phyloP scores from a whole-genome alignment of 2,113 vertebrate species.

The Gobio gobio region DNA sequence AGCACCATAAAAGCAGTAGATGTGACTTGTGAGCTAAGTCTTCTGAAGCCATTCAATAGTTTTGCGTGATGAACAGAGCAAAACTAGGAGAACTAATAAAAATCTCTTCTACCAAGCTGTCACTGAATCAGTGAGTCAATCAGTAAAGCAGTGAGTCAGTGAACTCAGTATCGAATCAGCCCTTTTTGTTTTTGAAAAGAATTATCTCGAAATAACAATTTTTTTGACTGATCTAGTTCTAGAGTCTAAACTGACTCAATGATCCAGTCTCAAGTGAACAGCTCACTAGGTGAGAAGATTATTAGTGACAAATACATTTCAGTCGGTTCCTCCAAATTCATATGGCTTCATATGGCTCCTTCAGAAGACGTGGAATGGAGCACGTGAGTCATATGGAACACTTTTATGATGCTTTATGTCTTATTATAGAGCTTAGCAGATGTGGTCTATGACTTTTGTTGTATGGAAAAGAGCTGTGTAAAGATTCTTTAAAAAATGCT shows the following conservation, averaged over 20 bases:
- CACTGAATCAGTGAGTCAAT: not conserved
- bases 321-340: not conserved
- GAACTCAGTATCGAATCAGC: not conserved
- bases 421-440: not conserved
- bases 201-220: not conserved
- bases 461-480: not conserved
- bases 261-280: not conserved
- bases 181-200: not conserved
- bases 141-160: not conserved
- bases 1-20: not conserved
- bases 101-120: not conserved
- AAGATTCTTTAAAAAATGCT: not conserved
- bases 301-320: not conserved
- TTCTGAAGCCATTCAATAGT: not conserved
- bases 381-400: not conserved
- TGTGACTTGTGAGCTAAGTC: not conserved
- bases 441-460: not conserved
- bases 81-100: not conserved
- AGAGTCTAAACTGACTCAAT: not conserved
- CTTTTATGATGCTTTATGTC: not conserved
- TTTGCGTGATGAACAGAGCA: not conserved
- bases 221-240: not conserved
- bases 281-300: not conserved
- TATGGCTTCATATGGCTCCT: not conserved
- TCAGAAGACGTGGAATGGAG: not conserved